Base-by-base conservation (phyloP, 1,140 invertebrate species). In the Paracyclopina nana region DNA sequence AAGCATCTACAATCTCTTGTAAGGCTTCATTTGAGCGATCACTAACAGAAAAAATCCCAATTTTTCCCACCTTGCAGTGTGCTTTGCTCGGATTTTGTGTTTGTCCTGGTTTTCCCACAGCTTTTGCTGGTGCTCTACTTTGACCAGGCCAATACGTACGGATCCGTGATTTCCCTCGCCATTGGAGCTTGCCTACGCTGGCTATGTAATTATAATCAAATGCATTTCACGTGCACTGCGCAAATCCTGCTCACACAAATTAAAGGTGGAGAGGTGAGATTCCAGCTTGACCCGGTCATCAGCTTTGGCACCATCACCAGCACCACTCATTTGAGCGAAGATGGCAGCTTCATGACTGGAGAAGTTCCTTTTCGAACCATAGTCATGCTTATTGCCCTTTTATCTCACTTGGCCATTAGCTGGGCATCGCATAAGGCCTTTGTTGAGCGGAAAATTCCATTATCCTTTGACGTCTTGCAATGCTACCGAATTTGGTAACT, bases 21-120 rank as follows among this genome's bases (percentile, higher is more conserved):
- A n/a, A n/a, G n/a, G n/a, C n/a, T n/a, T n/a, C n/a, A n/a, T n/a
- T n/a, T n/a, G n/a, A n/a, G n/a, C n/a, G n/a, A n/a, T n/a, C n/a
- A n/a, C n/a, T n/a, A n/a, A n/a, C n/a, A n/a, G n/a, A n/a, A n/a
- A n/a, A n/a, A n/a, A n/a, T n/a, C n/a, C n/a, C n/a, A n/a, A n/a
- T n/a, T n/a, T n/a, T n/a, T n/a, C n/a, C n/a, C n/a, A n/a, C n/a
- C n/a, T n/a, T n/a, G n/a, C n/a, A 44, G 42, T 38, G 48, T 38
- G 4, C 30, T 50, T 3, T 50, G 48, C 24, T 9, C 12, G 9
- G 48, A 50, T 29, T 50, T 50, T 6, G 29, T 50, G 11, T 50
- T 18, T 38, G 48, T 50, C 18, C 12, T 50, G 25, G 48, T 50
- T 2, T 50, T 50, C 30, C 48, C 48, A 22, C 48, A 50, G 16